Conservation (phyloP, 2,888 invertebrate species). For the Piscicola geometra region DNA sequence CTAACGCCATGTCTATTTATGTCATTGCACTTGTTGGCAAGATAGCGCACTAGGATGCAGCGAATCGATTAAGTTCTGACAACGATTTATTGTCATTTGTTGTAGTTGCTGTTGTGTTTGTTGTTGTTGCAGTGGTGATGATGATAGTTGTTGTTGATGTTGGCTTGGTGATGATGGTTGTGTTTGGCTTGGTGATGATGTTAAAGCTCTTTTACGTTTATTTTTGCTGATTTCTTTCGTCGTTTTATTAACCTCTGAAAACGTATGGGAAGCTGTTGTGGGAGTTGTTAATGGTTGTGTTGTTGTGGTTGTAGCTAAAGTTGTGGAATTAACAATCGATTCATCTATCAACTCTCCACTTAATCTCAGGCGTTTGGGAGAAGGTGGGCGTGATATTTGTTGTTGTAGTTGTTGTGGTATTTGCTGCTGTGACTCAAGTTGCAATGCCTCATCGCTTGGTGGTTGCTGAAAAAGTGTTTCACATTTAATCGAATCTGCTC, state of each 20-base stretch:
- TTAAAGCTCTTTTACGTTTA: not conserved
- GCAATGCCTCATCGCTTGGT: too few species aligned
- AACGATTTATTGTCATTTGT: conserved; percentile 1
- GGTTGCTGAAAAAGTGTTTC: too few species aligned
- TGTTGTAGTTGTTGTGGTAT: too few species aligned
- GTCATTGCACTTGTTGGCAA: conserved; percentile 29
- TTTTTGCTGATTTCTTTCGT: not conserved
- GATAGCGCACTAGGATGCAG: conserved; percentile 1
- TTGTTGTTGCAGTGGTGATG: conserved; percentile 1
- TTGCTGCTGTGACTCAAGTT: too few species aligned
- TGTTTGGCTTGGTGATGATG: not conserved
- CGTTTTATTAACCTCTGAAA: not conserved
- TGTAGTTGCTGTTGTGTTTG: not conserved
- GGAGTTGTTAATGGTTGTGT: not conserved
- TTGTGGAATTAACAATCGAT: too few species aligned
- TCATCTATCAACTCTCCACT: too few species aligned
- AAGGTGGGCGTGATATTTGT: too few species aligned
- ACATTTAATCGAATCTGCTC: too few species aligned
- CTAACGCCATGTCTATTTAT: not conserved
- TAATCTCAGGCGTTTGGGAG: too few species aligned
- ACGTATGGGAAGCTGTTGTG: not conserved
- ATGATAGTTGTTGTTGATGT: not conserved
- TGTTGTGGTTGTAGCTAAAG: too few species aligned
- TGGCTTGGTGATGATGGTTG: not conserved
- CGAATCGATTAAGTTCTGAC: conserved; percentile 6